Percentiles rank a stretch among this genome's conserved stretches.
phyloP scores from a whole-genome alignment of 2,113 vertebrate species.

The Sphyrna mokarran region DNA sequence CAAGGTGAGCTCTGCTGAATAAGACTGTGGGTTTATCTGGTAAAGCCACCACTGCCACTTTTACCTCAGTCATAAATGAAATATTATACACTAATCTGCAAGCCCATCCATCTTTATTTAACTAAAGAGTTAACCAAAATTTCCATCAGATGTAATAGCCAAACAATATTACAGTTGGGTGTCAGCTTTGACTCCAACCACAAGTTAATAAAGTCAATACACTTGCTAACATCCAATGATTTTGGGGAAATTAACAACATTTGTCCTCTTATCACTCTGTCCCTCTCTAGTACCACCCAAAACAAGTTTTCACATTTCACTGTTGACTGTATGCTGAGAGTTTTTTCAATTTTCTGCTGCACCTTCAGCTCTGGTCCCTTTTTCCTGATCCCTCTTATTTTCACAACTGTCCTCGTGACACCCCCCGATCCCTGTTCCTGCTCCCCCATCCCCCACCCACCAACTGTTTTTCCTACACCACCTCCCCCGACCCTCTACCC shows the following conservation, averaged over 20 bases:
- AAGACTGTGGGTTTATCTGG: not conserved
- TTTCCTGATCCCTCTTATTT: not conserved
- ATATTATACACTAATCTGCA: not conserved
- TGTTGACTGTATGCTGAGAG: not conserved
- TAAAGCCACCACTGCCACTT: not conserved
- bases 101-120: not conserved
- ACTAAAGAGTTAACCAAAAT: not conserved
- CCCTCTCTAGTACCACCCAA: not conserved
- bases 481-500: too few relatives aligned
- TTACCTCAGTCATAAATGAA: not conserved
- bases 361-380: not conserved
- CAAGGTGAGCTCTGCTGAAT: not conserved
- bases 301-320: not conserved
- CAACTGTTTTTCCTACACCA: not conserved
- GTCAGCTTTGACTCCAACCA: not conserved
- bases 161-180: not conserved
- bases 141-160: not conserved
- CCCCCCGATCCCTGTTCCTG: too few relatives aligned
- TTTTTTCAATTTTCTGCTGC: not conserved
- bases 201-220: not conserved
- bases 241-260: not conserved
- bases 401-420: not conserved
- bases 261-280: not conserved
- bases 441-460: too few relatives aligned
- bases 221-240: not conserved